These are phyloP conservation scores for Priocnemis perturbator DNA, from an alignment of 2,888 invertebrate species.

Conservation along the genomic window DNA sequence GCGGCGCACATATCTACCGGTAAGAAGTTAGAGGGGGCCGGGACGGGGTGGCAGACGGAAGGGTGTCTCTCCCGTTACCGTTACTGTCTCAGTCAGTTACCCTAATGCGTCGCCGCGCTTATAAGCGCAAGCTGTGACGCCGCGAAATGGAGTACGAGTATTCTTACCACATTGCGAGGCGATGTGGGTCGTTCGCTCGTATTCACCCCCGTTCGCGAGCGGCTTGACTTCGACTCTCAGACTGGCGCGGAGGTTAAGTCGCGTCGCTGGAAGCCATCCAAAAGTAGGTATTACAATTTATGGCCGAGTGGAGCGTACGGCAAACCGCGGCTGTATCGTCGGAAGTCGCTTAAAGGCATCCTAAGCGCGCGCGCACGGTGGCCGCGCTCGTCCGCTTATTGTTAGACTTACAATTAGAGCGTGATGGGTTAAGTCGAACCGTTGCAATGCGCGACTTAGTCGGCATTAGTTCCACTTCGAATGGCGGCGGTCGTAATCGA, in stretches of 20 bases:
- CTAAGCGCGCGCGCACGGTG: not conserved
- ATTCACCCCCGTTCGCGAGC: constrained; percentile 12
- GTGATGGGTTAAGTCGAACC: too few relatives aligned
- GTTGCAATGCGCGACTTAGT: too few relatives aligned
- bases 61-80: constrained; percentile 35
- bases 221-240: not conserved
- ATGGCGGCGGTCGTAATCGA: too few relatives aligned
- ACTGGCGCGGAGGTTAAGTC: constrained; percentile 42
- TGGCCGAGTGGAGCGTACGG: constrained; percentile 23
- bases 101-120: constrained; percentile 44
- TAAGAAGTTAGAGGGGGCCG: too few relatives aligned
- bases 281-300: constrained; percentile 55
- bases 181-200: constrained; percentile 33
- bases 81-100: constrained; percentile 41
- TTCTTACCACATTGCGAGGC: constrained; percentile 41
- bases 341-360: constrained; percentile 8
- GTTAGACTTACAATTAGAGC: too few relatives aligned
- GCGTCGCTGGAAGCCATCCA: constrained; percentile 58
- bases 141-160: constrained; percentile 39
- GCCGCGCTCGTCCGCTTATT: too few relatives aligned
- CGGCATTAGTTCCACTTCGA: too few relatives aligned
- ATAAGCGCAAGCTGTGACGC: constrained; percentile 51
- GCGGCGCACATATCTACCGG: too few relatives aligned
- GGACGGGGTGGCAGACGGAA: not conserved
- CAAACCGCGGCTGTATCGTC: not conserved